These are phyloP conservation scores for Sigmodon hispidus DNA, from an alignment of 2,113 vertebrate species.

Conservation along the genomic window DNA sequence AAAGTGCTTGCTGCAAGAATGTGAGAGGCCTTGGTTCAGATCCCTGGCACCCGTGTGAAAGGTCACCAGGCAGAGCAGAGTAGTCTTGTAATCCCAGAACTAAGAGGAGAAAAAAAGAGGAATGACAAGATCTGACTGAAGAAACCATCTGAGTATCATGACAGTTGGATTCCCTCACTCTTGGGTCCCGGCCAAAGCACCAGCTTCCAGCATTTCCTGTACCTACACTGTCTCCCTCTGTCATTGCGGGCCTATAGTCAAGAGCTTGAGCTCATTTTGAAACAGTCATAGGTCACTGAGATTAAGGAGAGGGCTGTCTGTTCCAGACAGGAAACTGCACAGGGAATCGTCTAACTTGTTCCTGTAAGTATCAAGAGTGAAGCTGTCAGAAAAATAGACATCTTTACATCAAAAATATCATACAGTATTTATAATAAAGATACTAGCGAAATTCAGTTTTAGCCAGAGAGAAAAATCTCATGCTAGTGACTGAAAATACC, in stretches of 20 bases:
- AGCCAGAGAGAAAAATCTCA: not conserved
- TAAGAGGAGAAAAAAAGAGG: no score
- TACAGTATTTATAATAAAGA: conserved; percentile 5
- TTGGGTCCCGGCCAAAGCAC: not conserved
- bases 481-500: not conserved
- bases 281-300: not conserved
- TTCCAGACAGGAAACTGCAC: not conserved
- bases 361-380: conserved; percentile 55
- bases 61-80: not conserved
- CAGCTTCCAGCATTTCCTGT: not conserved
- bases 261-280: not conserved
- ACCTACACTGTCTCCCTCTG: not conserved
- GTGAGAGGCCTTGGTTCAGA: not conserved
- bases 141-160: not conserved
- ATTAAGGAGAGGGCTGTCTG: not conserved
- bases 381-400: not conserved
- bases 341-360: not conserved
- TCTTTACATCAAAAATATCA: not conserved
- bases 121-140: not conserved
- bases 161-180: not conserved
- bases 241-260: not conserved
- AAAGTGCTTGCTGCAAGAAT: not conserved
- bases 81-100: not conserved
- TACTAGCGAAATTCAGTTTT: not conserved
- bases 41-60: not conserved